Evolutionary conservation across 2,113 vertebrate genomes (phyloP), one percentile per base, ranked within the genome.

Genomic region (Galbula dea): DNA sequence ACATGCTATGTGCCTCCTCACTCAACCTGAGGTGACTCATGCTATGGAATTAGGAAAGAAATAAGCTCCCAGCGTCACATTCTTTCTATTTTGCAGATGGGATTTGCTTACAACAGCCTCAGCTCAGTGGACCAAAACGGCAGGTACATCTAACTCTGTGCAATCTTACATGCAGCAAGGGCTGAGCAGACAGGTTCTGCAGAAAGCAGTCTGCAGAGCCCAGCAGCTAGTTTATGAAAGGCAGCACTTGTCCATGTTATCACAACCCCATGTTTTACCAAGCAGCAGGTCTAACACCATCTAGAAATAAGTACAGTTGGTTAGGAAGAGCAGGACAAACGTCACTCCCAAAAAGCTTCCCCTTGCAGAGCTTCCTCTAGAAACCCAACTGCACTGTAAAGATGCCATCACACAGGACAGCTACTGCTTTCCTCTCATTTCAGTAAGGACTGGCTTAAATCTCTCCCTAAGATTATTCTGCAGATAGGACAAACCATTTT

Each of bases 1-100:
- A 37, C 4, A 0, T 41, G 59, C 32, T 36, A 36, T 3, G 1
- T 46, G 57, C 55, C n/a, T 84, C 61, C 37, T 19, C 0, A 4
- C 36, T 39, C 45, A 30, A 55, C 8, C 34, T 0, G 0, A 34
- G 20, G 29, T 45, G 43, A 62, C 39, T 68, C 36, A 19, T 1
- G 1, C 21, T 30, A n/a, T 14, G n/a, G 10, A 3, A 1, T 39
- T 59, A 58, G 62, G 76, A 58, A 71, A 55, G 51, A 68, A 91
- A 63, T 4, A 12, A 72, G 20, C 55, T 68, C 52, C 12, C 55
- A 65, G 51, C 29, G 48, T 83, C 68, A 10, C 2, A 2, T 63
- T 48, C 12, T 59, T 83, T 46, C 43, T 69, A 4, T 41, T 61
- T 76, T 48, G 58, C 37, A 59, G 29, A n/a, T 19, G 39, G 86